Evolutionary conservation across 1,140 invertebrate species (phyloP), one percentile per base, ranked within the genome.

Genomic region (Dreissena rostriformis): DNA sequence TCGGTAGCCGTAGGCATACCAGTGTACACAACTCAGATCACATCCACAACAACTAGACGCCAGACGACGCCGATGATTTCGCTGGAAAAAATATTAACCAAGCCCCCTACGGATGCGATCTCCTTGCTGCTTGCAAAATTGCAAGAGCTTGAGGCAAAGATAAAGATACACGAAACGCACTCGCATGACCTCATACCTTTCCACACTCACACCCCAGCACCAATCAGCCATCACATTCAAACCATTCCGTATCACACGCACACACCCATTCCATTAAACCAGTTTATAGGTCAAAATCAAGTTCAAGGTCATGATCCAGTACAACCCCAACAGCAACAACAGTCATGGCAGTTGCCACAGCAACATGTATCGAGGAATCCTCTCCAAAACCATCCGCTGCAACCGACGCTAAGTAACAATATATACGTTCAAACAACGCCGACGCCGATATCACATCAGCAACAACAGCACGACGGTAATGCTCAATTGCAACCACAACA

Each of bases 161-260:
- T 79, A 53, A 70, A 71, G 29, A 1, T 55, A 52, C 77, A 79
- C 67, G 66, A 79, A 53, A 11, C 17, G 17, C 77, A 79, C 26
- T 53, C 67, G 7, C 77, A 79, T 49, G 57, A 61, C 49, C 17
- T 19, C 76, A 68, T 68, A 52, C 66, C 53, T 67, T 53, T 12
- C 53, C 52, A 22, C 77, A 79, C 67, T 55, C 51, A 22, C 67
- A 71, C 52, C 22, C 66, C 57, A 24, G 57, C 57, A 11, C 57
- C 57, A 12, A 61, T 61, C 22, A n/a, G 17, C 6, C 57, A 19
- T 61, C 57, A 61, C 22, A 61, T 12, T 6, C 57, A 61, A n/a
- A 61, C 11, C 6, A 61, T 78, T 29, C 77, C 77, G 10, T 65
- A 71, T 28, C 77, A 79, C 67, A 70, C 22, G 22, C 65, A 71